Conservation (phyloP, 2,797 vertebrate genomes). For the Clamator glandarius region DNA sequence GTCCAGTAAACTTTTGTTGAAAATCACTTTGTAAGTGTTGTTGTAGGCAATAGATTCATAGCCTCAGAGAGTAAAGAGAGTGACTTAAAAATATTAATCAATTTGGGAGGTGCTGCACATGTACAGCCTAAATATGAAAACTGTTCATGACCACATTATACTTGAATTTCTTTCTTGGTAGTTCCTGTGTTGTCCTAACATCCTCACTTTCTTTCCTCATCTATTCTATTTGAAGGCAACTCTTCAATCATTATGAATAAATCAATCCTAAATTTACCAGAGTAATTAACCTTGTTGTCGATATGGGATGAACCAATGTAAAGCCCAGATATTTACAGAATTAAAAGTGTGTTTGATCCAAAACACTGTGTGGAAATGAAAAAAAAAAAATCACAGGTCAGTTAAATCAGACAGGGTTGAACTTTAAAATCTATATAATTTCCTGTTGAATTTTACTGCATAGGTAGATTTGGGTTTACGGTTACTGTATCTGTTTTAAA, state of each 20-base stretch:
- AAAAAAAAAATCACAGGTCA: not conserved
- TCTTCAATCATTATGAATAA: not conserved
- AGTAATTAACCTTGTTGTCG: not conserved
- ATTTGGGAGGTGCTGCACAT: fast-evolving
- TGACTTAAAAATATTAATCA: not conserved
- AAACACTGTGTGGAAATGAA: not conserved
- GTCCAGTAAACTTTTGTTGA: not conserved
- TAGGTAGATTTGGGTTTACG: not conserved
- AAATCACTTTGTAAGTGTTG: not conserved
- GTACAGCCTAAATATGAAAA: not conserved
- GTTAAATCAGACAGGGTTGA: not conserved
- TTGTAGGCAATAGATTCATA: not conserved
- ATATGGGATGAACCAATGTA: not conserved
- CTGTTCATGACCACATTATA: not conserved
- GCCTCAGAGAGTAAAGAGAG: not conserved
- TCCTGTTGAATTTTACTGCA: not conserved
- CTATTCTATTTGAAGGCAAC: not conserved
- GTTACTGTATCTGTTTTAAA: not conserved
- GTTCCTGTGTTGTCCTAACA: not conserved
- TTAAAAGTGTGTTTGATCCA: not conserved
- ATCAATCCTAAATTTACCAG: not conserved
- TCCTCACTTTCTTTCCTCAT: not conserved
- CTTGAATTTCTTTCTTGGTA: not conserved
- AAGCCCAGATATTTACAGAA: not conserved
- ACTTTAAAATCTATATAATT: not conserved